Evolutionary conservation across 2,888 invertebrate species (phyloP).

Genomic region (Protodeltote pygarga): DNA sequence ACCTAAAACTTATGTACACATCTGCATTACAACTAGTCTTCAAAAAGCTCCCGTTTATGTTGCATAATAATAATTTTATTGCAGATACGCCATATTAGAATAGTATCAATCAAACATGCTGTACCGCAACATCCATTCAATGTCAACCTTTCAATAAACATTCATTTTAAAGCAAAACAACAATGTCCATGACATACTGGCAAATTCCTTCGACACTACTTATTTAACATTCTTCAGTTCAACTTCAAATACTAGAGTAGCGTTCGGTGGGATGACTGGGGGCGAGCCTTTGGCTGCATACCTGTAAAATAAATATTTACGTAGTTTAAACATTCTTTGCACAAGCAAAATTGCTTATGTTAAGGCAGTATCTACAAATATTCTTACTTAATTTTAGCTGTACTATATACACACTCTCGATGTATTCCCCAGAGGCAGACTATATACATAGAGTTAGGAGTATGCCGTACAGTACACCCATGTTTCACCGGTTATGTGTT

Average conservation of each 20-base stretch:
- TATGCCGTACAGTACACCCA: no score
- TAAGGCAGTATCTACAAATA: conserved; percentile 8
- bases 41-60: conserved; percentile 1
- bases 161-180: conserved; percentile 60
- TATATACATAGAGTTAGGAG: no score
- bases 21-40: conserved; percentile 3
- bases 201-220: conserved; percentile 51
- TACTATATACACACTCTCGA: no score
- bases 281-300: conserved; percentile 93
- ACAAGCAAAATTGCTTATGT: not conserved
- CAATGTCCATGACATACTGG: conserved; percentile 59
- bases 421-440: no score
- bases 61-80: conserved; percentile 39
- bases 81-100: conserved; percentile 47
- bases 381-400: no score
- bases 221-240: conserved; percentile 94
- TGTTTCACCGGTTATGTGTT: no score
- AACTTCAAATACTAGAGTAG: conserved; percentile 95
- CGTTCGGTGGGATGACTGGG: conserved; percentile 95
- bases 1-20: conserved; percentile 22
- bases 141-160: conserved; percentile 62
- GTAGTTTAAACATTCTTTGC: not conserved
- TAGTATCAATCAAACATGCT: conserved; percentile 38
- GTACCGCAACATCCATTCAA: conserved; percentile 49
- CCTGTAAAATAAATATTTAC: conserved; percentile 80